Percentiles rank a stretch among this genome's conserved stretches.
These are phyloP conservation scores for Amblyornis subalaris DNA, from an alignment of 2,113 vertebrate species.

Conservation along the genomic window DNA sequence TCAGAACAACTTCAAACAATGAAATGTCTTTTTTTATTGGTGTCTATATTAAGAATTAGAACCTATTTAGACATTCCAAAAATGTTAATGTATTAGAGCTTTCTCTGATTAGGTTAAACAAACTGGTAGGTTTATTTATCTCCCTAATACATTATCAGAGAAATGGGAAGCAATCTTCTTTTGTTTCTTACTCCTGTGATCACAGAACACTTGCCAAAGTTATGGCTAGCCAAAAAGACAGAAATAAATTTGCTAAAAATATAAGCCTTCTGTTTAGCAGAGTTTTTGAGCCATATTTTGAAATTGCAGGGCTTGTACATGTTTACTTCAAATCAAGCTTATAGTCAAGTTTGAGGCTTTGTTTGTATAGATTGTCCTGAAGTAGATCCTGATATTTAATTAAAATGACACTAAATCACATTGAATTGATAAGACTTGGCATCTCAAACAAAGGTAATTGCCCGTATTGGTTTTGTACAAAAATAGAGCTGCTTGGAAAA, in stretches of 20 bases:
- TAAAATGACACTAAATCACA: conserved; percentile 83
- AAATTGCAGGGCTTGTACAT: conserved; percentile 65
- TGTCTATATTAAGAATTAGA: conserved; percentile 59
- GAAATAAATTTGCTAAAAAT: conserved; percentile 79
- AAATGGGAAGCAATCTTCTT: conserved; percentile 70
- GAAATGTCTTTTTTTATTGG: conserved; percentile 49
- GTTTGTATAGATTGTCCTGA: conserved; percentile 78
- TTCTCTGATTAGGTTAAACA: conserved; percentile 58
- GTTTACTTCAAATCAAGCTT: conserved; percentile 77
- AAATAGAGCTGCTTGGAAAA: conserved; percentile 82
- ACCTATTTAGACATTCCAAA: conserved; percentile 50
- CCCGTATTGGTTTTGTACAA: conserved; percentile 81
- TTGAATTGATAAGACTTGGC: conserved; percentile 84
- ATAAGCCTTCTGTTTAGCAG: conserved; percentile 75
- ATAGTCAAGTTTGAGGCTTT: conserved; percentile 77
- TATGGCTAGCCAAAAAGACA: conserved; percentile 76
- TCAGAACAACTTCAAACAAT: conserved; percentile 53
- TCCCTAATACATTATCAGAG: conserved; percentile 64
- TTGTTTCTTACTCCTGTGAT: conserved; percentile 77
- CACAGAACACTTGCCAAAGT: conserved; percentile 75
- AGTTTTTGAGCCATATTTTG: conserved; percentile 74
- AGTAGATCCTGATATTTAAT: conserved; percentile 81
- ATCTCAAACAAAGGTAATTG: conserved; percentile 85
- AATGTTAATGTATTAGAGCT: conserved; percentile 35
- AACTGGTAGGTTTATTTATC: conserved; percentile 55